Percentiles rank a stretch among this genome's conserved stretches.
Evolutionary conservation across 1,140 invertebrate genomes (phyloP).

Genomic region (Solenopsis fugax): DNA sequence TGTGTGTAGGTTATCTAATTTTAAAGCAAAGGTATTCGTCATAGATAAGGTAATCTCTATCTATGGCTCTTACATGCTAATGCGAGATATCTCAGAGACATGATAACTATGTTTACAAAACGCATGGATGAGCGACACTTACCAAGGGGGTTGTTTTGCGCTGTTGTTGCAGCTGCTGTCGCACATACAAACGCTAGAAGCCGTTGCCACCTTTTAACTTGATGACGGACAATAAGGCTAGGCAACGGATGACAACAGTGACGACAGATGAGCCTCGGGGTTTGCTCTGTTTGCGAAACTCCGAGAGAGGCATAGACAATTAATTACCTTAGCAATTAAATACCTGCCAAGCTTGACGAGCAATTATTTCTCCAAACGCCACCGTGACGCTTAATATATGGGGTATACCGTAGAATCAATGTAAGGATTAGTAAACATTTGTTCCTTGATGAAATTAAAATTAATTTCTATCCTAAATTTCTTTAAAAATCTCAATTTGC

Average conservation of each 20-base stretch:
- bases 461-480: not conserved
- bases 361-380: constrained; percentile 57
- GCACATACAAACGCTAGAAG: constrained; percentile 1
- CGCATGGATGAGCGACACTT: constrained; percentile 18
- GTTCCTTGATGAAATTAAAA: not conserved
- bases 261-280: constrained; percentile 19
- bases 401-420: not conserved
- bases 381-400: not conserved
- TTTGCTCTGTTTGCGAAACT: constrained; percentile 52
- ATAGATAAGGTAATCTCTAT: not conserved
- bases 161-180: constrained; percentile 38
- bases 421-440: constrained; percentile 17
- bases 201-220: constrained; percentile 54
- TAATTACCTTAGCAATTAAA: constrained; percentile 64
- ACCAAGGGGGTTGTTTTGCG: constrained; percentile 29
- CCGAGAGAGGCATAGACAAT: constrained; percentile 40
- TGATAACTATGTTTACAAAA: constrained; percentile 12
- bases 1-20: not conserved
- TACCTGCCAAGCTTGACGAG: constrained; percentile 52
- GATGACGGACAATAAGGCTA: constrained; percentile 61
- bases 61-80: not conserved
- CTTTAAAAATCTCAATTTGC: not conserved
- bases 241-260: constrained; percentile 24
- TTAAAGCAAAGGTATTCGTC: not conserved
- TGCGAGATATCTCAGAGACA: not conserved